A percentile compares a stretch with the other conserved stretches of the same genome.
These are phyloP conservation scores for Drosophila lini DNA, from an alignment of 1,140 invertebrate genomes.

Conservation along the genomic window DNA sequence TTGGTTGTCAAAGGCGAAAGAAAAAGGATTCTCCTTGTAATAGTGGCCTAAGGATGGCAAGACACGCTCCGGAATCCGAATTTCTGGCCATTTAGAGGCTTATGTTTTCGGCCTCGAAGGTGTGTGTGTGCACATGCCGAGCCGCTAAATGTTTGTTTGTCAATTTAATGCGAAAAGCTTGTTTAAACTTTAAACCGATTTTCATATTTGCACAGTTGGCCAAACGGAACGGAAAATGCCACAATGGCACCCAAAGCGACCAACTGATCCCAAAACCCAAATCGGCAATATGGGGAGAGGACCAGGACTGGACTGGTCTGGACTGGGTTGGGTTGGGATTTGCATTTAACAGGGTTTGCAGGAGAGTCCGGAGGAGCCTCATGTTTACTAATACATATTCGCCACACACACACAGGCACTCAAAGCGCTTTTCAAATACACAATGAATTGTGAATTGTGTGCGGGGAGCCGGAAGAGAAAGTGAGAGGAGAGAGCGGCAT, in stretches of 20 bases:
- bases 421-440: constrained; percentile 46
- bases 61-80: constrained; percentile 11
- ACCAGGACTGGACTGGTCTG: not conserved
- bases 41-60: constrained; percentile 5
- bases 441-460: constrained; percentile 37
- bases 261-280: constrained; percentile 54
- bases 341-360: constrained; percentile 47
- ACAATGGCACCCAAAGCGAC: constrained; percentile 60
- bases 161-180: constrained; percentile 38
- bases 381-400: constrained; percentile 45
- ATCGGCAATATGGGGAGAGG: constrained; percentile 54
- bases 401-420: constrained; percentile 43
- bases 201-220: constrained; percentile 39
- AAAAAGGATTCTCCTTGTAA: constrained; percentile 1
- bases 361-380: constrained; percentile 11
- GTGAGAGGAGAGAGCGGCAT: constrained; percentile 2
- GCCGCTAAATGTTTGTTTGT: constrained; percentile 28
- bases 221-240: constrained; percentile 16
- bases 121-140: constrained; percentile 6
- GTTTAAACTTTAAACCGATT: constrained; percentile 42
- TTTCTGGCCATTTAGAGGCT: constrained; percentile 48
- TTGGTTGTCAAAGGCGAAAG: constrained; percentile 17
- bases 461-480: constrained; percentile 1
- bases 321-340: constrained; percentile 18
- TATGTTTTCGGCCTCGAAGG: constrained; percentile 13